These are phyloP conservation scores for Eriosoma lanigerum DNA, from an alignment of 1,140 invertebrate genomes.

Conservation along the genomic window DNA sequence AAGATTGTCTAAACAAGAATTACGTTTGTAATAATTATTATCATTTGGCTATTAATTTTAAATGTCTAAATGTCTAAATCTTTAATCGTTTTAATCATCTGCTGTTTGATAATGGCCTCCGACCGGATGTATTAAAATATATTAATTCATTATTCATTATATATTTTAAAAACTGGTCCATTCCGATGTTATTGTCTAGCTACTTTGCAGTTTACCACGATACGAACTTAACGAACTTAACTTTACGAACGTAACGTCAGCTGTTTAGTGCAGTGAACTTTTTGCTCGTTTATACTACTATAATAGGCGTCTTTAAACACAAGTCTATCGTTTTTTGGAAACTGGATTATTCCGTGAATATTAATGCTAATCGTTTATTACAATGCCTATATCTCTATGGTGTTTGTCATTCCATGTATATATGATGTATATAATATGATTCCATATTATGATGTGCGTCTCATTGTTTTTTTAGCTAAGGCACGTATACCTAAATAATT, in stretches of 20 bases:
- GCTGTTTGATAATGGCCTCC: too few species aligned
- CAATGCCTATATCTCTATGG: neutral
- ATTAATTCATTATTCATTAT: too few species aligned
- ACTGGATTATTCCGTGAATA: neutral
- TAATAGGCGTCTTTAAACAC: neutral
- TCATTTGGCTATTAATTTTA: too few species aligned
- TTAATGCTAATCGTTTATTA: neutral
- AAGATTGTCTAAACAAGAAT: neutral
- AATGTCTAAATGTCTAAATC: too few species aligned
- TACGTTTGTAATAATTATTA: neutral
- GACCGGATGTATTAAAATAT: too few species aligned
- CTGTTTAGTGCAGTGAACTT: neutral
- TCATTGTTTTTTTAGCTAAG: constrained; percentile 22
- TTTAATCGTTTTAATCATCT: too few species aligned
- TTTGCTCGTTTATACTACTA: too few species aligned
- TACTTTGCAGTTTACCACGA: too few species aligned
- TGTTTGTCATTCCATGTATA: neutral
- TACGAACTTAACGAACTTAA: too few species aligned
- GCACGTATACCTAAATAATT: constrained; percentile 37
- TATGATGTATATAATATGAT: neutral
- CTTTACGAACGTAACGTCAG: neutral
- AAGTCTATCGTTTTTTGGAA: neutral
- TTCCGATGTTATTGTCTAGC: too few species aligned
- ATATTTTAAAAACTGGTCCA: too few species aligned
- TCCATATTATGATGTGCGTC: too few species aligned